Conservation (phyloP, 2,797 vertebrate species). For the Esox masquinongy region DNA sequence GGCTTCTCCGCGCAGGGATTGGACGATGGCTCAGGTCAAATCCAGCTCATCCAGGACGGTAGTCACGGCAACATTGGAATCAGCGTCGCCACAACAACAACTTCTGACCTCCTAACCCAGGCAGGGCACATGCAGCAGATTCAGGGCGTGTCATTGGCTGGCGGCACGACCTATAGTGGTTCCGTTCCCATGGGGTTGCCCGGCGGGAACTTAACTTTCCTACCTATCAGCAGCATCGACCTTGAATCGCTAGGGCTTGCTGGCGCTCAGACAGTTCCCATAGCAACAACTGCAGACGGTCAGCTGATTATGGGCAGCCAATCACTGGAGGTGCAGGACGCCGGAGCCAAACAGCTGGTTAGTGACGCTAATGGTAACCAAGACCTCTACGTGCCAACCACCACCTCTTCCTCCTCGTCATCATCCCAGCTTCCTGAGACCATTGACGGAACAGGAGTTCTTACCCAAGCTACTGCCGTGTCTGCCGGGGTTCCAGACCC, state of each 20-base stretch:
- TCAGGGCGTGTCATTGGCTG: constrained; percentile 85
- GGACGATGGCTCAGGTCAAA: constrained; percentile 89
- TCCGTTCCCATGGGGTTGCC: constrained; percentile 90
- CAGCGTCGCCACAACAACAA: constrained; percentile 74
- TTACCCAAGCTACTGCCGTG: constrained; percentile 89
- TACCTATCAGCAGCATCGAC: constrained; percentile 97
- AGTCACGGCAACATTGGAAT: constrained; percentile 78
- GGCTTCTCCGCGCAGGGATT: constrained; percentile 85
- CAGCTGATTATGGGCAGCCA: constrained; percentile 92
- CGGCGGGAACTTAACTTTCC: constrained; percentile 93
- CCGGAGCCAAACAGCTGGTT: constrained; percentile 75
- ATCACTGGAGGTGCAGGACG: constrained; percentile 85
- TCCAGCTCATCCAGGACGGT: constrained; percentile 93
- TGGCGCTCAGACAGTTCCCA: constrained; percentile 87
- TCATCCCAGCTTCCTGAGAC: constrained; percentile 91
- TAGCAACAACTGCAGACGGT: constrained; percentile 90
- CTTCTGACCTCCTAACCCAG: constrained; percentile 91
- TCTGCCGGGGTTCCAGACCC: constrained; percentile 88
- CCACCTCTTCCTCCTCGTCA: constrained; percentile 76
- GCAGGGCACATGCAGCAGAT: constrained; percentile 89
- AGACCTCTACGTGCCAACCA: constrained; percentile 92
- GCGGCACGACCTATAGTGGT: constrained; percentile 83
- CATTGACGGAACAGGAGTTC: constrained; percentile 93
- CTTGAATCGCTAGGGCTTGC: constrained; percentile 96
- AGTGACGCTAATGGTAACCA: constrained; percentile 79